Evolutionary conservation across 2,888 invertebrate species (phyloP).

Genomic region (Drosophila phalerata): DNA sequence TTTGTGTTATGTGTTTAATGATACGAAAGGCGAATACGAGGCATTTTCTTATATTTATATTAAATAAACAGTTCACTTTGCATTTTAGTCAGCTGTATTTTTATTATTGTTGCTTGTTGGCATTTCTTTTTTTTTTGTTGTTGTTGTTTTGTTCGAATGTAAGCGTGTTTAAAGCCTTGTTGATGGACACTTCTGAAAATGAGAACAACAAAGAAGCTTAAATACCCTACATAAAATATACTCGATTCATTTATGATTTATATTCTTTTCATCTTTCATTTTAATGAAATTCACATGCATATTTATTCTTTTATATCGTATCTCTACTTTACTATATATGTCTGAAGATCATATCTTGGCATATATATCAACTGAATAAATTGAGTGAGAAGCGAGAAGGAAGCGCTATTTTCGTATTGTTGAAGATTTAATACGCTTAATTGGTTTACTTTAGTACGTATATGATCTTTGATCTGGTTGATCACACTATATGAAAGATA

Average conservation of each 20-base stretch:
- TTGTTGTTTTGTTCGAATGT: slow-evolving; percentile 20
- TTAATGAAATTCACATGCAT: background rate
- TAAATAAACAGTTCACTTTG: slow-evolving; percentile 63
- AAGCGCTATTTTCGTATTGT: background rate
- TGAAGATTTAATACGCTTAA: background rate
- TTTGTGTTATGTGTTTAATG: slow-evolving; percentile 61
- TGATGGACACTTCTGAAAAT: slow-evolving; percentile 65
- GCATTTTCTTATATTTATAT: slow-evolving; percentile 63
- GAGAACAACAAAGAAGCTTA: slow-evolving; percentile 25
- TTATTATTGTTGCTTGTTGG: slow-evolving; percentile 22
- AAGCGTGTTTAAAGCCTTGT: slow-evolving; percentile 54
- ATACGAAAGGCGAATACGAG: slow-evolving; percentile 36
- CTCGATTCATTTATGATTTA: slow-evolving; percentile 17
- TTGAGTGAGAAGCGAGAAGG: slow-evolving; percentile 3
- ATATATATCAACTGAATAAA: slow-evolving; percentile 9
- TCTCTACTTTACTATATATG: slow-evolving; percentile 4
- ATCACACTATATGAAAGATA: background rate
- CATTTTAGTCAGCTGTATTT: slow-evolving; percentile 57
- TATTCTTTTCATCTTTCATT: slow-evolving; percentile 8
- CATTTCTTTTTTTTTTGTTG: slow-evolving; percentile 20
- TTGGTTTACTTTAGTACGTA: background rate
- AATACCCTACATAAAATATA: slow-evolving; percentile 20
- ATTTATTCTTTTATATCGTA: background rate
- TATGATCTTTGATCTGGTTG: background rate
- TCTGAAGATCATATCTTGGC: background rate